Conservation (phyloP, 2,888 invertebrate genomes). For the Anodontia alba region DNA sequence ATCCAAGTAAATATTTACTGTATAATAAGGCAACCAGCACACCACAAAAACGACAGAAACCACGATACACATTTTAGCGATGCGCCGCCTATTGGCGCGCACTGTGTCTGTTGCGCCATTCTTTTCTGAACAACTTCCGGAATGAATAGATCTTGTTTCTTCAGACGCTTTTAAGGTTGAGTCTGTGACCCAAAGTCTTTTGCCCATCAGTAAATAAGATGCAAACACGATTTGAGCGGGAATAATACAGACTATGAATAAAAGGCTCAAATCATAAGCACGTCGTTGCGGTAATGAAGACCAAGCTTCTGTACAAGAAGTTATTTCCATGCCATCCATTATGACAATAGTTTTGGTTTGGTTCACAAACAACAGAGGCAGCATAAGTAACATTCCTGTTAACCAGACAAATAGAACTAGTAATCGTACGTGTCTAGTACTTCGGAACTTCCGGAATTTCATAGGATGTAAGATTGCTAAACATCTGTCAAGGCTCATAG, state of each 20-base stretch:
- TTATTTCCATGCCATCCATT: conserved; percentile 49
- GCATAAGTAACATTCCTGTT: conserved; percentile 89
- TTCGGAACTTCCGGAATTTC: conserved; percentile 90
- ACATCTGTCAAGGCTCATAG: conserved; percentile 91
- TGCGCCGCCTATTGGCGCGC: conserved; percentile 89
- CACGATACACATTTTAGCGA: conserved; percentile 91
- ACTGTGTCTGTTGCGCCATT: conserved; percentile 51
- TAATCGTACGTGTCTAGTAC: conserved; percentile 88
- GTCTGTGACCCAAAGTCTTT: conserved; percentile 84
- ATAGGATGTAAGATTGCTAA: conserved; percentile 91
- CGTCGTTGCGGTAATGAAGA: conserved; percentile 85
- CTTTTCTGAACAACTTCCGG: conserved; percentile 46
- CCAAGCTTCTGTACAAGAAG: conserved; percentile 89
- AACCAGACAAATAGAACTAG: conserved; percentile 89
- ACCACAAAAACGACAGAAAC: conserved; percentile 91
- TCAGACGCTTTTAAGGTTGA: conserved; percentile 54
- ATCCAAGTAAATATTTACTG: conserved; percentile 89
- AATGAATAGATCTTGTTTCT: conserved; percentile 28
- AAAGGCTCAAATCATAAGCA: conserved; percentile 89
- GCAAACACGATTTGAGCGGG: conserved; percentile 87
- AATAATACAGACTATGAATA: conserved; percentile 90
- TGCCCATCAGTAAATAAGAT: conserved; percentile 84
- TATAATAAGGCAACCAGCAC: conserved; percentile 93
- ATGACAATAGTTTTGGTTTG: conserved; percentile 62
- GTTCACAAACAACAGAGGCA: conserved; percentile 88